These are phyloP conservation scores for Agonopterix arenella DNA, from an alignment of 2,888 invertebrate species.

Conservation along the genomic window DNA sequence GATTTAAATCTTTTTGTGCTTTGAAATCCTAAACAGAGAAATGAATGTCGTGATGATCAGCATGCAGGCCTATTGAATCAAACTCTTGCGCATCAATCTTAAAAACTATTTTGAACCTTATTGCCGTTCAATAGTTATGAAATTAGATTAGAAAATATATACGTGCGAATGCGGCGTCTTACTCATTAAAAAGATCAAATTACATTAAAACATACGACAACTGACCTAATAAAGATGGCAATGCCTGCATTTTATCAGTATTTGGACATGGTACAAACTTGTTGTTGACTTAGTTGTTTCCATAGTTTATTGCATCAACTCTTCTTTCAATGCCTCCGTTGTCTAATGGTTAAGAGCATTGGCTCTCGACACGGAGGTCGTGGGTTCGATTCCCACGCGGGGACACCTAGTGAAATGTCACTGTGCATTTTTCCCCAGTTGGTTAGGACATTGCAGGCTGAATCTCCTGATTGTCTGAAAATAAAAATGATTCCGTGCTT, in stretches of 20 bases:
- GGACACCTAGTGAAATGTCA: too few relatives aligned
- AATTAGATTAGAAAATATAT: background rate
- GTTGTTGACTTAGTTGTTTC: too few relatives aligned
- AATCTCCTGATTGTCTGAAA: too few relatives aligned
- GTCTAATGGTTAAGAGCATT: too few relatives aligned
- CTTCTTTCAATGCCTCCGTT: too few relatives aligned
- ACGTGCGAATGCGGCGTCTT: conserved; percentile 21
- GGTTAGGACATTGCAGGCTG: too few relatives aligned
- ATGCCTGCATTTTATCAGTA: conserved; percentile 42
- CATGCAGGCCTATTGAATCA: conserved; percentile 35
- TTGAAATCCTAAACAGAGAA: conserved; percentile 18
- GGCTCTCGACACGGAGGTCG: too few relatives aligned
- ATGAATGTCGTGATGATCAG: conserved; percentile 26
- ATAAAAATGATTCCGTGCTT: too few relatives aligned
- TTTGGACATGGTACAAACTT: conserved; percentile 28
- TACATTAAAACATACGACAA: conserved; percentile 27
- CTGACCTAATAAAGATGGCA: conserved; percentile 51
- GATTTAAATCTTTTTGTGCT: background rate
- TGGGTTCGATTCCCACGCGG: too few relatives aligned
- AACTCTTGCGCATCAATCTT: background rate
- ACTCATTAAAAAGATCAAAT: conserved; percentile 38
- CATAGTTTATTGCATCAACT: too few relatives aligned
- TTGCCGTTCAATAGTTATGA: too few relatives aligned
- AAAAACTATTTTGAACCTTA: background rate
- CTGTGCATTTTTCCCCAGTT: too few relatives aligned